phyloP scores from a whole-genome alignment of 2,888 invertebrate genomes.

The Ichneumoninae sp. region DNA sequence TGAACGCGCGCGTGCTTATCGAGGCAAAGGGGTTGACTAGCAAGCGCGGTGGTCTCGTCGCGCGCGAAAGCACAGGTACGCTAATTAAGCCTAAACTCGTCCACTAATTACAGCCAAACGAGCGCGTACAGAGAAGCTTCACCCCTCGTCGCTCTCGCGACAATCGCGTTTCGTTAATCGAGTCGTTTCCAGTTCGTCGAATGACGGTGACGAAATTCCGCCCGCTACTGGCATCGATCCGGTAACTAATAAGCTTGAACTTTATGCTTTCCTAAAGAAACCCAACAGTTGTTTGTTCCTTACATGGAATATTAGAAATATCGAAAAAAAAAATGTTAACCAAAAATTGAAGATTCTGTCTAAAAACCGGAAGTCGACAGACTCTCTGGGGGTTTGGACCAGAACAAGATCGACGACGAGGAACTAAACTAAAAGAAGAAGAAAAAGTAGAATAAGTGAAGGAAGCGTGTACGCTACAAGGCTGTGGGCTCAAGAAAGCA shows the following conservation, averaged over 20 bases:
- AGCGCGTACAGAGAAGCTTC: conserved; percentile 32
- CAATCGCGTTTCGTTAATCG: conserved; percentile 14
- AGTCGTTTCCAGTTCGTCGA: neutral
- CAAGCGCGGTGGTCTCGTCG: conserved; percentile 29
- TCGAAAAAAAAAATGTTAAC: neutral
- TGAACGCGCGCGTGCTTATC: conserved; percentile 52
- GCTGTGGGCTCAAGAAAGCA: conserved; percentile 49
- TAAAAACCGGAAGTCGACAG: conserved; percentile 45
- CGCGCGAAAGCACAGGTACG: conserved; percentile 50
- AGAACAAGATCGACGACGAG: conserved; percentile 32
- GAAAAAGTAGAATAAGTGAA: conserved; percentile 30
- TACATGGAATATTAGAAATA: neutral
- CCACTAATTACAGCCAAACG: conserved; percentile 72
- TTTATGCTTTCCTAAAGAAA: neutral
- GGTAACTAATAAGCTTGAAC: neutral
- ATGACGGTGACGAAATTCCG: neutral
- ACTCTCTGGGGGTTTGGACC: conserved; percentile 39
- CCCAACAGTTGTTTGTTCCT: neutral
- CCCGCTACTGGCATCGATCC: neutral
- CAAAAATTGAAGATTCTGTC: neutral
- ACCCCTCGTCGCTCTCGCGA: conserved; percentile 44
- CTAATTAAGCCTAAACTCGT: conserved; percentile 71
- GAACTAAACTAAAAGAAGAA: conserved; percentile 19
- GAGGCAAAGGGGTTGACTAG: conserved; percentile 19
- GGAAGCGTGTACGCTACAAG: conserved; percentile 21